Conservation (phyloP, 2,797 vertebrate genomes). For the Champsocephalus gunnari region DNA sequence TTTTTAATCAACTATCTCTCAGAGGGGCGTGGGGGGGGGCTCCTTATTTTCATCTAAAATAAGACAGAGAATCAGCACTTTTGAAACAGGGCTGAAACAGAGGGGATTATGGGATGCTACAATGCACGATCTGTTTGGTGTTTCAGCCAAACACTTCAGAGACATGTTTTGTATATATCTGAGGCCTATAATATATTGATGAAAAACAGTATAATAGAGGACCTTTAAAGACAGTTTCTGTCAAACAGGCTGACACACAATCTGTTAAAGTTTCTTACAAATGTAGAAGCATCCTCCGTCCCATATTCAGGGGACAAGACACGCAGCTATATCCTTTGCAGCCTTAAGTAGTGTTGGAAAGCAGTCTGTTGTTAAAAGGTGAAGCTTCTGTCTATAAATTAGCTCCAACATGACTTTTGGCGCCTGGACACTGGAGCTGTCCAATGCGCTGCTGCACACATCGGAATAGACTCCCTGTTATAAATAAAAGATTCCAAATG, state of each 20-base stretch:
- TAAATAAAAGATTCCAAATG: conserved; percentile 75
- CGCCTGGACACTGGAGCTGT: conserved; percentile 63
- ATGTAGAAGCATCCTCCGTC: background rate
- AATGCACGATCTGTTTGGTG: too few species aligned
- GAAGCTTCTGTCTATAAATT: conserved; percentile 61
- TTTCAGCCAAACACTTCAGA: too few species aligned
- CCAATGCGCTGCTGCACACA: conserved; percentile 58
- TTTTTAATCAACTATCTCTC: too few species aligned
- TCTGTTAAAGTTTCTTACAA: background rate
- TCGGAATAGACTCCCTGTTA: conserved; percentile 57
- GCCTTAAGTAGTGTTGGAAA: background rate
- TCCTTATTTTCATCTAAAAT: too few species aligned
- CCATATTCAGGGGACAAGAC: conserved; percentile 1
- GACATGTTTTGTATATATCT: too few species aligned
- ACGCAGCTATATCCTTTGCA: conserved; percentile 1
- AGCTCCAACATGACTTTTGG: conserved; percentile 46
- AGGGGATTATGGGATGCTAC: too few species aligned
- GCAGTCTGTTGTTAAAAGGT: background rate
- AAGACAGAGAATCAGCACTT: too few species aligned
- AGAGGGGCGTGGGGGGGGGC: too few species aligned
- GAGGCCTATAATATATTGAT: too few species aligned
- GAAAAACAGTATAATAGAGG: too few species aligned
- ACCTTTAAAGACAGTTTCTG: background rate
- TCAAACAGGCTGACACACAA: background rate
- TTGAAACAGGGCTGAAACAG: too few species aligned